A percentile compares a stretch with the other conserved stretches of the same genome.
These are phyloP conservation scores for Epiblema foenella DNA, from an alignment of 2,888 invertebrate genomes.

Conservation along the genomic window DNA sequence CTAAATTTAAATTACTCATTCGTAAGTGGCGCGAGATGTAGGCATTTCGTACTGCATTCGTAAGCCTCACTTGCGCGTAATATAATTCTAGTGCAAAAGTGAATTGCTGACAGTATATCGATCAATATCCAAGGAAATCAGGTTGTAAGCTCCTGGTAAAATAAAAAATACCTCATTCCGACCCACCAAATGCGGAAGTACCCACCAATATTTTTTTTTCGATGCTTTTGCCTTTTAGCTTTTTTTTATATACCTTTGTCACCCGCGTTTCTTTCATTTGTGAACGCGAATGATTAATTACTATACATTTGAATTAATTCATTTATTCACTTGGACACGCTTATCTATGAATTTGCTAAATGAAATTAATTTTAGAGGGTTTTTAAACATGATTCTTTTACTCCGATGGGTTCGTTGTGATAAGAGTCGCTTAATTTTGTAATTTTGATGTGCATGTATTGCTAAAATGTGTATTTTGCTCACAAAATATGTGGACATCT, in stretches of 20 bases:
- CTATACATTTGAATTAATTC: constrained; percentile 38
- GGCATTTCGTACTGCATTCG: no score
- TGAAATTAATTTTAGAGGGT: constrained; percentile 35
- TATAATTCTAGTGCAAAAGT: no score
- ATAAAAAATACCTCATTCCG: no score
- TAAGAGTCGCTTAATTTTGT: constrained; percentile 18
- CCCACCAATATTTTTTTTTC: not conserved
- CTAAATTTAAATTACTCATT: no score
- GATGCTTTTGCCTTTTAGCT: constrained; percentile 8
- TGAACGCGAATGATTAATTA: constrained; percentile 40
- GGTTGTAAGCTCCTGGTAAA: no score
- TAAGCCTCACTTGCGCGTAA: no score
- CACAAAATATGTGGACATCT: not conserved
- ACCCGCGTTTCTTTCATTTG: constrained; percentile 20
- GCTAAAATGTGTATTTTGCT: constrained; percentile 5
- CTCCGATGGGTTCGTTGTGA: constrained; percentile 16
- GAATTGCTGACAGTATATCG: no score
- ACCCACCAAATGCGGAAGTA: no score
- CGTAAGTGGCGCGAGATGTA: no score
- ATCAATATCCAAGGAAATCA: no score
- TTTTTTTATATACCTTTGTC: constrained; percentile 37
- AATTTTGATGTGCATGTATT: constrained; percentile 16
- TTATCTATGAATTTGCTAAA: constrained; percentile 41
- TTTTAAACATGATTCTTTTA: constrained; percentile 36
- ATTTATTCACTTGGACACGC: constrained; percentile 27